These are phyloP conservation scores for Heliothis subflexa DNA, from an alignment of 1,140 invertebrate species.

Conservation along the genomic window DNA sequence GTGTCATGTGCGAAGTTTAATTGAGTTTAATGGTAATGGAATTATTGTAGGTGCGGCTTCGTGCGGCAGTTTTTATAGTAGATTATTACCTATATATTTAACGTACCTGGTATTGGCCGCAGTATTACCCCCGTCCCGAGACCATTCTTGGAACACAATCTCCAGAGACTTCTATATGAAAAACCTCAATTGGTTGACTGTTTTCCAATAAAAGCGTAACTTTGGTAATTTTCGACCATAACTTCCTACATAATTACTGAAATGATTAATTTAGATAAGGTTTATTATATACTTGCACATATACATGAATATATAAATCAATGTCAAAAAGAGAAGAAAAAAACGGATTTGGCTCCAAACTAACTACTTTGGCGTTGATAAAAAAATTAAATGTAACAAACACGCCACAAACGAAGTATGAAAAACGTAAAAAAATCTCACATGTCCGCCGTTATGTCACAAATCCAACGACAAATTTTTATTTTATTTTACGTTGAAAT, in stretches of 20 bases:
- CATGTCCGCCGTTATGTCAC: conserved; percentile 31
- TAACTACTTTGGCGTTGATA: conserved; percentile 3
- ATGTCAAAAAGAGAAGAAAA: neutral
- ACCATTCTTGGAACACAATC: too few species aligned
- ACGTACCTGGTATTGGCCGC: too few species aligned
- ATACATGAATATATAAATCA: neutral
- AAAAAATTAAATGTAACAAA: conserved; percentile 3
- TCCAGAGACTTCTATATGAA: neutral
- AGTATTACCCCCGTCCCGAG: too few species aligned
- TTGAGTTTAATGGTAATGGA: conserved; percentile 9
- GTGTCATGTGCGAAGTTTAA: conserved; percentile 14
- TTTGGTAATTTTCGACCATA: too few species aligned
- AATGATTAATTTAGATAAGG: neutral
- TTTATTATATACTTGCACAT: neutral
- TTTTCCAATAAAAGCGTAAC: too few species aligned
- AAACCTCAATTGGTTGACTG: too few species aligned
- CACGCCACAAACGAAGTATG: conserved; percentile 23
- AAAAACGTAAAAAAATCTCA: conserved; percentile 46
- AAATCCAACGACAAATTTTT: conserved; percentile 8
- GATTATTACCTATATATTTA: neutral
- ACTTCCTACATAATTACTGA: too few species aligned
- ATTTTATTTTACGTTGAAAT: conserved; percentile 26
- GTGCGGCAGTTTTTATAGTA: neutral
- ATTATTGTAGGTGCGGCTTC: neutral
- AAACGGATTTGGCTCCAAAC: neutral